Base-by-base conservation (phyloP, 2,113 vertebrate species). In the Apodemus sylvaticus region DNA sequence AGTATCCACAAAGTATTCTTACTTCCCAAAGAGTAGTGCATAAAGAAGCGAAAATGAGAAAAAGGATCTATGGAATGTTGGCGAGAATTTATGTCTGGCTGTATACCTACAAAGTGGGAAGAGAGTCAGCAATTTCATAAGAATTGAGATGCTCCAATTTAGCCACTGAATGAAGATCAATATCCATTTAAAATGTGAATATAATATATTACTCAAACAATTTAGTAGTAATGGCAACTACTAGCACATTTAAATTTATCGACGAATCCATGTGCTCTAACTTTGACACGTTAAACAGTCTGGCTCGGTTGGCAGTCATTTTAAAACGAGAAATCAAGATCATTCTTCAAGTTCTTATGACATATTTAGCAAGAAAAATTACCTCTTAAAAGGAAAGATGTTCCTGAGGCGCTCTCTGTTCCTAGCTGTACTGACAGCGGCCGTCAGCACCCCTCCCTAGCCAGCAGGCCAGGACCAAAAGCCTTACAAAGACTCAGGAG, bases 81-180 rank as follows among this genome's bases (percentile, higher is more conserved):
- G 81, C 73, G 74, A 76, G 90, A 94, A 95, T 94, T 97, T 90
- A 95, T 94, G 92, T 89, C 95, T 92, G 14, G 85, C 93, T 77
- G 55, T 87, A 70, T 48, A 91, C 39, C 73, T 93, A 76, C 77
- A 53, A 95, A 97, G 81, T 94, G 70, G 91, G 91, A 95, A 90
- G n/a, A 97, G 93, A 95, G 93, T 97, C 97, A 97, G 97, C 96
- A 96, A 95, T 97, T 97, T 95, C 78, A 1, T 85, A 93, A 96
- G 93, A 97, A 97, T 71, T 96, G 97, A 97, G 93, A 97, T 91
- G 93, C 92, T 96, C 95, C 94, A 97, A 96, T 97, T 96, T 81
- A 94, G 97, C 70, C 95, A 94, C 94, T 96, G 97, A 97, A 96
- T 96, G 94, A 96, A 97, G 97, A 97, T 97, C 97, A 96, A 97